Evolutionary conservation across 2,888 invertebrate species (phyloP).

Genomic region (Pocota personata): DNA sequence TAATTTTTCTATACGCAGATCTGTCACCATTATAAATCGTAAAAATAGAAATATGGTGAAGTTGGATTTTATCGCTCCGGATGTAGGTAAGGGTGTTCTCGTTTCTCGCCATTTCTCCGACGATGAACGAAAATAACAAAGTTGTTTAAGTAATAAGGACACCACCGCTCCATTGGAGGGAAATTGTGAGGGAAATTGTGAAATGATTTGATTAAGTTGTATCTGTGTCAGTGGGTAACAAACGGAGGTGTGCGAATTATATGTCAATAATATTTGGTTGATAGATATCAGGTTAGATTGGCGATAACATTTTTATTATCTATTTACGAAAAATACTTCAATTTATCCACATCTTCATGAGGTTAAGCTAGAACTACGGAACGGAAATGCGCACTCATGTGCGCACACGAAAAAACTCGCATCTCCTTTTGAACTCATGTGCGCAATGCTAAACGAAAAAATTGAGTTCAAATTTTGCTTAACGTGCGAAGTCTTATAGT

Average conservation of each 20-base stretch:
- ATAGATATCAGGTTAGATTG: too few relatives aligned
- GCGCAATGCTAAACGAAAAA: too few relatives aligned
- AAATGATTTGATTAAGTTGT: not conserved
- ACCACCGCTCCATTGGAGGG: not conserved
- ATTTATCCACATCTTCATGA: too few relatives aligned
- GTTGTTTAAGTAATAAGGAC: conserved; percentile 17
- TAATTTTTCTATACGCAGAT: not conserved
- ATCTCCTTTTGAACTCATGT: too few relatives aligned
- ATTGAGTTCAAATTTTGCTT: too few relatives aligned
- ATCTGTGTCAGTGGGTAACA: not conserved
- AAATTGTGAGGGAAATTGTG: conserved; percentile 6
- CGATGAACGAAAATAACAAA: conserved; percentile 8
- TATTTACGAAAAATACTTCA: too few relatives aligned
- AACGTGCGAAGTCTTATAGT: too few relatives aligned
- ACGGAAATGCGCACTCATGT: too few relatives aligned
- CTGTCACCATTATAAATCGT: conserved; percentile 10
- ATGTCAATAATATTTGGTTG: too few relatives aligned
- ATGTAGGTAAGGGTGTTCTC: not conserved
- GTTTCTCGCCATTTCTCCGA: not conserved
- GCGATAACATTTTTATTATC: too few relatives aligned
- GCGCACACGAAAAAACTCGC: too few relatives aligned
- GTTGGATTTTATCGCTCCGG: conserved; percentile 17
- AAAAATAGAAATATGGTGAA: conserved; percentile 31
- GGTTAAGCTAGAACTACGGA: too few relatives aligned
- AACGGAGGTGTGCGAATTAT: not conserved